These are phyloP conservation scores for Rallus crepitans DNA, from an alignment of 2,797 vertebrate genomes.

Conservation along the genomic window DNA sequence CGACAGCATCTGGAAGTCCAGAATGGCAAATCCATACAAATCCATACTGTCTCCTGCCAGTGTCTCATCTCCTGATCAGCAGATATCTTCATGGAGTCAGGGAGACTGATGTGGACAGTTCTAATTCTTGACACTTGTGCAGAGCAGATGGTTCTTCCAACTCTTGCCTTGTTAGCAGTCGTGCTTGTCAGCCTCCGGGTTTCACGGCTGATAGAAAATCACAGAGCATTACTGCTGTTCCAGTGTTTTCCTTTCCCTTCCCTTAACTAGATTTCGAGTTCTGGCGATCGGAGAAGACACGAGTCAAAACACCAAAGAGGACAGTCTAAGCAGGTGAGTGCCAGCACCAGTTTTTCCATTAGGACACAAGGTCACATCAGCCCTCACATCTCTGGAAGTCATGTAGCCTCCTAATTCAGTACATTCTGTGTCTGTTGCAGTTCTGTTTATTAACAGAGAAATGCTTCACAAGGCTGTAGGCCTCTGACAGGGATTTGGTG, in stretches of 20 bases:
- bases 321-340: conserved; percentile 83
- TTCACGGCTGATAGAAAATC: background rate
- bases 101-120: background rate
- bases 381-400: background rate
- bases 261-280: conserved; percentile 86
- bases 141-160: background rate
- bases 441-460: background rate
- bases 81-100: background rate
- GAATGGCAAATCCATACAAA: background rate
- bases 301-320: conserved; percentile 69
- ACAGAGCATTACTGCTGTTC: background rate
- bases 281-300: conserved; percentile 84
- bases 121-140: background rate
- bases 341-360: background rate
- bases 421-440: background rate
- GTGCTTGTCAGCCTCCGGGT: background rate
- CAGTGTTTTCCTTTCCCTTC: background rate
- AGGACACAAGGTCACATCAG: background rate
- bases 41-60: background rate
- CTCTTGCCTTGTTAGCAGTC: background rate
- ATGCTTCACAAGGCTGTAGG: background rate
- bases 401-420: background rate
- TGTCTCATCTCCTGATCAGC: background rate
- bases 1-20: background rate
- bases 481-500: background rate